Percentiles rank a stretch among this genome's conserved stretches.
phyloP scores from a whole-genome alignment of 2,797 vertebrate genomes.

The Gadopsis marmoratus region DNA sequence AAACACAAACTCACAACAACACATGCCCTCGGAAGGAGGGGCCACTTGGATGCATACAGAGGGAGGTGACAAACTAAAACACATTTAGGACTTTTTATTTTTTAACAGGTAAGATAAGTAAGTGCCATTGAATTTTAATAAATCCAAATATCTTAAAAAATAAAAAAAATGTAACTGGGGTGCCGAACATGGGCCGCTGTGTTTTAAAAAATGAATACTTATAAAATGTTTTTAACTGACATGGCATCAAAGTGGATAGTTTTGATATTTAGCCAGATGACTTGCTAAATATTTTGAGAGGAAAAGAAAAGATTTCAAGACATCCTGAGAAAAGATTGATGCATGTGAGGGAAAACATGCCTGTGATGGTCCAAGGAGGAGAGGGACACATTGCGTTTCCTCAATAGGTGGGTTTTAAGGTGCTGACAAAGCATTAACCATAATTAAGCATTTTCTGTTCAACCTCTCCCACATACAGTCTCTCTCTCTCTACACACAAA shows the following conservation, averaged over 20 bases:
- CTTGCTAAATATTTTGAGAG: background rate
- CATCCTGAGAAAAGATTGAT: background rate
- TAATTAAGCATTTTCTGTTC: background rate
- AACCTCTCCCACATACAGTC: conserved; percentile 24
- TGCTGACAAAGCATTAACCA: conserved; percentile 19
- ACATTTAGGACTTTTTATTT: background rate
- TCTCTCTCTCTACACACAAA: background rate
- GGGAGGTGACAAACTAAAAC: background rate
- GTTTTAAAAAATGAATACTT: background rate
- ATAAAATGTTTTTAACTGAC: background rate
- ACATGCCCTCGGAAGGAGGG: conserved; percentile 2
- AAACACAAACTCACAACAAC: conserved; percentile 21
- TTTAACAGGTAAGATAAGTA: background rate
- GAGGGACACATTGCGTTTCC: background rate
- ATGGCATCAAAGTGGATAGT: background rate
- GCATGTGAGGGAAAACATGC: background rate
- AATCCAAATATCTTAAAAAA: background rate
- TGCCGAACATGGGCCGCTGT: fast-evolving
- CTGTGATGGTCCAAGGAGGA: background rate
- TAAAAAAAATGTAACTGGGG: background rate
- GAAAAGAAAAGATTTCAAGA: background rate
- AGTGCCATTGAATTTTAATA: background rate
- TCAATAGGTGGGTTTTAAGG: conserved; percentile 9
- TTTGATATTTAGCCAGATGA: background rate
- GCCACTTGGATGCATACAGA: background rate